Percentiles rank a stretch among this genome's conserved stretches.
Evolutionary conservation across 2,888 invertebrate genomes (phyloP).

Genomic region (Diarsia mendica): DNA sequence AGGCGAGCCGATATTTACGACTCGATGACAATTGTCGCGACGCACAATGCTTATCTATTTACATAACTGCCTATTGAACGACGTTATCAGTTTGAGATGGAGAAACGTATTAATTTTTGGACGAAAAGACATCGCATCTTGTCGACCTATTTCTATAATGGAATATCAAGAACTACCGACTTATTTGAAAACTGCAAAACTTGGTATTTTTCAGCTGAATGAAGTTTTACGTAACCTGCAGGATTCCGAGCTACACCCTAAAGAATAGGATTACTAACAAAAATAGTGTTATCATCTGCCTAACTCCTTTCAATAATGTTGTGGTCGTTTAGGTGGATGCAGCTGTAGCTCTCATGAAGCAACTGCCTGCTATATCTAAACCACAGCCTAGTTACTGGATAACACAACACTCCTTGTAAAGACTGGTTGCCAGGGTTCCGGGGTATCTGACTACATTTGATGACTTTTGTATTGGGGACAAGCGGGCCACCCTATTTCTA

Average conservation of each 20-base stretch:
- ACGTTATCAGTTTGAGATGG: not conserved
- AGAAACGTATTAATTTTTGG: not conserved
- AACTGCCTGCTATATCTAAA: not conserved
- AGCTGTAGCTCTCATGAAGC: not conserved
- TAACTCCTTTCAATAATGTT: not conserved
- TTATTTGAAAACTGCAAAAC: not conserved
- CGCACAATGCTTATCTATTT: constrained; percentile 31
- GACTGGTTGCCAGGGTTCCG: not conserved
- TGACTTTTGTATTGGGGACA: not conserved
- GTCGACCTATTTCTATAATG: not conserved
- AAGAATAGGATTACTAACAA: not conserved
- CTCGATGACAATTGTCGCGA: constrained; percentile 34
- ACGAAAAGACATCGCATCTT: too few species aligned
- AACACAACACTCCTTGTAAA: not conserved
- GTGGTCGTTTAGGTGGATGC: not conserved
- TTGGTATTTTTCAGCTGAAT: not conserved
- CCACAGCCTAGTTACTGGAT: not conserved
- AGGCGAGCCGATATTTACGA: constrained; percentile 54
- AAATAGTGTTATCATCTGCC: not conserved
- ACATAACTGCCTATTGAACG: constrained; percentile 35
- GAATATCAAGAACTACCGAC: not conserved
- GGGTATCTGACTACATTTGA: not conserved
- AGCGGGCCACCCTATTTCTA: too few species aligned
- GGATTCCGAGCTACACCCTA: not conserved
- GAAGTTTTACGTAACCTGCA: too few species aligned